A percentile compares a stretch with the other conserved stretches of the same genome.
phyloP scores from a whole-genome alignment of 92 coral and sea anemone species.

The Bergia sp. region DNA sequence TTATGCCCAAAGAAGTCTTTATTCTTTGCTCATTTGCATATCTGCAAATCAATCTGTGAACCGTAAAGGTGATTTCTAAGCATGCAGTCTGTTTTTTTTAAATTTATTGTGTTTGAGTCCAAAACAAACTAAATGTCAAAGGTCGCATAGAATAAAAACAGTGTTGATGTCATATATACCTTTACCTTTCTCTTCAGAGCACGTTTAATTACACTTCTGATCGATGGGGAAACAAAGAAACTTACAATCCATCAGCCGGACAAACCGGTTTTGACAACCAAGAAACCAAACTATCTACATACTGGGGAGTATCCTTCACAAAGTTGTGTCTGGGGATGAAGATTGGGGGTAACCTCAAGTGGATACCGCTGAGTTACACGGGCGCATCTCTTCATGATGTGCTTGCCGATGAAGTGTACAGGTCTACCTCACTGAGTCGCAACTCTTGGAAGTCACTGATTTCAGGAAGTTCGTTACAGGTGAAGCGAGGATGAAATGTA shows the following conservation, averaged over 20 bases:
- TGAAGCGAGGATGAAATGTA: not conserved
- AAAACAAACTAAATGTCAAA: too few relatives aligned
- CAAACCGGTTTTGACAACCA: constrained; percentile 42
- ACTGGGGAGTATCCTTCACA: constrained; percentile 49
- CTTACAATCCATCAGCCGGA: constrained; percentile 44
- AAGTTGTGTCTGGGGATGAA: constrained; percentile 58
- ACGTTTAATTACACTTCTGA: constrained; percentile 38
- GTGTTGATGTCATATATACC: not conserved
- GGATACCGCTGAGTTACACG: constrained; percentile 27
- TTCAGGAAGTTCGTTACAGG: constrained; percentile 38
- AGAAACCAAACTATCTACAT: constrained; percentile 50
- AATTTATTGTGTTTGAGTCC: too few relatives aligned
- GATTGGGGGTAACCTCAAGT: constrained; percentile 13
- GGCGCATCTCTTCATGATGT: constrained; percentile 45
- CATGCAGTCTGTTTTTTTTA: too few relatives aligned
- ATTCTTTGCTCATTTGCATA: too few relatives aligned
- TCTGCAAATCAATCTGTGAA: too few relatives aligned
- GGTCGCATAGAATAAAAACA: not conserved
- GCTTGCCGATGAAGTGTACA: constrained; percentile 39
- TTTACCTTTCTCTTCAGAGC: not conserved
- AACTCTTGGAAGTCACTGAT: constrained; percentile 46
- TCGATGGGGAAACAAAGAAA: constrained; percentile 17
- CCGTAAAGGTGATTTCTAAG: too few relatives aligned
- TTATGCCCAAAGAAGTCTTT: too few relatives aligned
- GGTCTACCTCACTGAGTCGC: constrained; percentile 30